Percentiles rank a stretch among this genome's conserved stretches.
Evolutionary conservation across 1,140 invertebrate species (phyloP).

Genomic region (Tetraneura akinire): DNA sequence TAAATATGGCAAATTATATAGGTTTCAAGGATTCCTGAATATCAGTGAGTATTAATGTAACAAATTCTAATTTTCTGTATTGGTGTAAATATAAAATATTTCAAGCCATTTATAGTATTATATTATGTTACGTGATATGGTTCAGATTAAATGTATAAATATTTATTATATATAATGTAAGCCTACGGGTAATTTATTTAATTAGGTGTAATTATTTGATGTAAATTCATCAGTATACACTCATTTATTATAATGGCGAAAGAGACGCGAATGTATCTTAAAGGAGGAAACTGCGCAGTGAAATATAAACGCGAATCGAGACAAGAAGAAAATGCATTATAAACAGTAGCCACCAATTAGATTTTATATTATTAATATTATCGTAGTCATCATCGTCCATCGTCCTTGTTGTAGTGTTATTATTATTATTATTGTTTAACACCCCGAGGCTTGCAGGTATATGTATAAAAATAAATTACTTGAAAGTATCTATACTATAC

Average conservation of each 20-base stretch:
- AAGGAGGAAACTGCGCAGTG: not conserved
- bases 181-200: not conserved
- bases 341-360: constrained; percentile 17
- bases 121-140: no score
- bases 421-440: constrained; percentile 19
- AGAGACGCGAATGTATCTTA: not conserved
- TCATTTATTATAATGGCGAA: constrained; percentile 1
- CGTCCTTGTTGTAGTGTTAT: not conserved
- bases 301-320: not conserved
- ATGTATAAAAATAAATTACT: no score
- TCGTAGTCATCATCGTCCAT: no score
- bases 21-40: no score
- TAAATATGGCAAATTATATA: no score
- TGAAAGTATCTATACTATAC: no score
- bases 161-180: no score
- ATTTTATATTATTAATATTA: constrained; percentile 8
- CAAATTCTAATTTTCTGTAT: no score
- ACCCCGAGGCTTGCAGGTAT: not conserved
- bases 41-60: no score
- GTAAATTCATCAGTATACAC: not conserved
- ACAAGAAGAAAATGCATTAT: not conserved
- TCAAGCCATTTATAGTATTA: no score
- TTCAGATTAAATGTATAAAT: no score
- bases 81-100: no score
- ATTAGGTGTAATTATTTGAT: constrained; percentile 6